Percentiles rank a stretch among this genome's conserved stretches.
phyloP scores from a whole-genome alignment of 2,113 vertebrate species.

The Machaerirhynchus nigripectus region DNA sequence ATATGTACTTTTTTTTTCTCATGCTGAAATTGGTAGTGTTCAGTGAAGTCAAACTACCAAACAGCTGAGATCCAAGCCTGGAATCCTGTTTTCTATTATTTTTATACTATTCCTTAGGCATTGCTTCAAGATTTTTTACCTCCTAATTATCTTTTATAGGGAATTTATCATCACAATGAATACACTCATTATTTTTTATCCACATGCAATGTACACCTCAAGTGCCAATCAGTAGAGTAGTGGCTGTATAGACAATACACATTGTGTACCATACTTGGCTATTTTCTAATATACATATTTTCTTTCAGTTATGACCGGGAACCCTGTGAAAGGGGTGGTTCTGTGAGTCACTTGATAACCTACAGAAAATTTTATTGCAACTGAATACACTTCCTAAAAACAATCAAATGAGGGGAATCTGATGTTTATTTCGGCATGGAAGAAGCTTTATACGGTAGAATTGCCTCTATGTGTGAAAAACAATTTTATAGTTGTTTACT shows the following conservation, averaged over 20 bases:
- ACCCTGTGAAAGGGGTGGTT: neutral
- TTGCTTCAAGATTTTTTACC: neutral
- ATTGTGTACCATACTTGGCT: neutral
- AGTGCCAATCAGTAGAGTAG: neutral
- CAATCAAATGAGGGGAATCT: neutral
- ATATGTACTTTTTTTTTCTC: neutral
- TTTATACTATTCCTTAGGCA: neutral
- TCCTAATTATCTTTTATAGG: neutral
- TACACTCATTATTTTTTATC: neutral
- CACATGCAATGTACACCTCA: neutral
- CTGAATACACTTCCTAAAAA: neutral
- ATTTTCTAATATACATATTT: neutral
- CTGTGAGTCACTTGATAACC: neutral
- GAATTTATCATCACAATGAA: neutral
- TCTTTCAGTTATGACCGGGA: neutral
- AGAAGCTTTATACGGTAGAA: neutral
- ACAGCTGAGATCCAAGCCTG: neutral
- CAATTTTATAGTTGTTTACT: neutral
- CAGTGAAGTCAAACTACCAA: neutral
- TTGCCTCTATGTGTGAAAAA: neutral
- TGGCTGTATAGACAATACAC: neutral
- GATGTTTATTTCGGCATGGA: neutral
- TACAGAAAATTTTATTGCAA: neutral
- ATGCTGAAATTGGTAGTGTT: neutral
- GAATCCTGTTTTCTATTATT: neutral